Evolutionary conservation across 1,140 invertebrate genomes (phyloP).

Genomic region (Metopolophium dirhodum): DNA sequence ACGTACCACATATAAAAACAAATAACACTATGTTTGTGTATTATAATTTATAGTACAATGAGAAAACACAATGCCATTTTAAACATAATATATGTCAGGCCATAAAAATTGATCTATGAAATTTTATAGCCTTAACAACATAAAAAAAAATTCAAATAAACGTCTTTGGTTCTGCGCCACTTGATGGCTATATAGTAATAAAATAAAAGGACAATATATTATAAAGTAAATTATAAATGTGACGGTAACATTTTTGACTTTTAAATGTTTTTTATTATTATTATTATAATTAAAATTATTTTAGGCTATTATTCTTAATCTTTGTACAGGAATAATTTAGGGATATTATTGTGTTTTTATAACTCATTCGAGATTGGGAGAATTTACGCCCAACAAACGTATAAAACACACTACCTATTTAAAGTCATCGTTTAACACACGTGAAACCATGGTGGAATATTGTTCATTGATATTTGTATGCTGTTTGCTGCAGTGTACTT

Average conservation of each 20-base stretch:
- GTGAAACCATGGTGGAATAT: not conserved
- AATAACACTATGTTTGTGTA: not conserved
- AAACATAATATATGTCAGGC: not conserved
- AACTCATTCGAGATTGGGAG: not conserved
- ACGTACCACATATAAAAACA: not conserved
- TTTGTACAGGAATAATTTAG: not conserved
- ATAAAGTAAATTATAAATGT: not conserved
- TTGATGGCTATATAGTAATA: not conserved
- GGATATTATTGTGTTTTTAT: not conserved
- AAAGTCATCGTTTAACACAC: not conserved
- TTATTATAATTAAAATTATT: not conserved
- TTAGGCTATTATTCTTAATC: not conserved
- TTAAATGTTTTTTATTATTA: not conserved
- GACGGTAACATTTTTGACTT: not conserved
- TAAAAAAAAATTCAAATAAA: not conserved
- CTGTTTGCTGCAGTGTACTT: too few species aligned
- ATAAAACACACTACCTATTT: not conserved
- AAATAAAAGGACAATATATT: not conserved
- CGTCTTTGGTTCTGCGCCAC: not conserved
- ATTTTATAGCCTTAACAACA: not conserved
- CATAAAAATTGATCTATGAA: conserved; percentile 1
- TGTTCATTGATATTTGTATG: not conserved
- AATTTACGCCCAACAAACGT: not conserved
- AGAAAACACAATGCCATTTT: not conserved
- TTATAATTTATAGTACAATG: conserved; percentile 12